Evolutionary conservation across 1,140 invertebrate species (phyloP).

Genomic region (Orussus abietinus): DNA sequence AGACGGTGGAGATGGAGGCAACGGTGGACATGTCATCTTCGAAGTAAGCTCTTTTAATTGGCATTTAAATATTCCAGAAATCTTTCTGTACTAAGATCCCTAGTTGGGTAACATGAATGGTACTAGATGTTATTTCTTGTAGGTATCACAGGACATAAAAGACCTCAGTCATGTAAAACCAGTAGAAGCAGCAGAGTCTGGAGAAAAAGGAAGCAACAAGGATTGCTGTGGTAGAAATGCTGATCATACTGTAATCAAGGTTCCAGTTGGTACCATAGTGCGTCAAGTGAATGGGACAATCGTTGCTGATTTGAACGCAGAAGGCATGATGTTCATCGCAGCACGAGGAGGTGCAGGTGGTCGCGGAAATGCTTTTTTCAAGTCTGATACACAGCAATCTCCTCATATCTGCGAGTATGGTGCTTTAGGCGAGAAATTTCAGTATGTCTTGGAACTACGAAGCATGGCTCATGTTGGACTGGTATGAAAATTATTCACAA

Average conservation of each 20-base stretch:
- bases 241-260: conserved; percentile 69
- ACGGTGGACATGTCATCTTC: conserved; percentile 96
- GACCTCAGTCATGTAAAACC: conserved; percentile 69
- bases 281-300: conserved; percentile 60
- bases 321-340: conserved; percentile 83
- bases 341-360: conserved; percentile 94
- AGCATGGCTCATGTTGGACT: conserved; percentile 94
- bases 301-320: conserved; percentile 67
- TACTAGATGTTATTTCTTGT: conserved; percentile 22
- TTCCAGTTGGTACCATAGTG: conserved; percentile 87
- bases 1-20: conserved; percentile 94
- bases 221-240: conserved; percentile 87
- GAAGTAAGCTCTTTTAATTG: conserved; percentile 53
- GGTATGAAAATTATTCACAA: conserved; percentile 50
- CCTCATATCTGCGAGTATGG: conserved; percentile 87
- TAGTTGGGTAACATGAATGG: background rate
- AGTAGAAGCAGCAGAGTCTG: conserved; percentile 62
- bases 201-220: conserved; percentile 70
- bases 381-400: conserved; percentile 73
- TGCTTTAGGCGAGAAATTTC: conserved; percentile 72
- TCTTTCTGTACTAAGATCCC: conserved; percentile 9
- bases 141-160: conserved; percentile 63
- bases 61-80: conserved; percentile 11
- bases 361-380: conserved; percentile 91
- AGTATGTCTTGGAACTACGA: conserved; percentile 77